phyloP scores from a whole-genome alignment of 2,113 vertebrate genomes.

The Xerus inauris region DNA sequence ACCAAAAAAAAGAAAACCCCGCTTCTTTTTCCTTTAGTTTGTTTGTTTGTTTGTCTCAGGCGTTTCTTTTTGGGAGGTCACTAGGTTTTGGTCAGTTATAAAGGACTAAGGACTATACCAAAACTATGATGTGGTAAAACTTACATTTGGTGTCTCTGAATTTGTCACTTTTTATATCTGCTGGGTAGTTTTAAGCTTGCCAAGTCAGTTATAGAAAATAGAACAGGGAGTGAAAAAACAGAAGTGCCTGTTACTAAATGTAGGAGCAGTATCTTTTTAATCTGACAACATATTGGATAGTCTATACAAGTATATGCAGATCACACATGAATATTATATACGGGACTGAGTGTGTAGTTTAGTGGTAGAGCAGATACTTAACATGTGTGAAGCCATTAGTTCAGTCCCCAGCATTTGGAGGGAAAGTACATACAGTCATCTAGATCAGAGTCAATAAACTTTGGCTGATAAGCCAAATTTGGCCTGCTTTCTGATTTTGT shows the following conservation, averaged over 20 bases:
- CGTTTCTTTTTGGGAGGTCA: neutral
- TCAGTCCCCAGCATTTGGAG: neutral
- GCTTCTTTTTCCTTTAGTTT: neutral
- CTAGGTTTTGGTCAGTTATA: neutral
- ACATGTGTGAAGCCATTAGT: too few relatives aligned
- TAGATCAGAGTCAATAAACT: neutral
- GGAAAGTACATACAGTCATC: neutral
- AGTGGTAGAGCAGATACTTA: neutral
- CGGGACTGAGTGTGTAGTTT: neutral
- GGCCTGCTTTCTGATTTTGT: neutral
- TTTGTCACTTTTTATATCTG: neutral
- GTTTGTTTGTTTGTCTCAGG: neutral
- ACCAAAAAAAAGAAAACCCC: neutral
- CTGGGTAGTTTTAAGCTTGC: neutral
- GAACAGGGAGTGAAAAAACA: neutral
- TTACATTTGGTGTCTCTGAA: neutral
- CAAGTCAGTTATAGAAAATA: constrained; percentile 18
- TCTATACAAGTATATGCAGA: neutral
- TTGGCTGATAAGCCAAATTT: neutral
- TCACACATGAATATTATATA: neutral
- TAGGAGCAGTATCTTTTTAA: neutral
- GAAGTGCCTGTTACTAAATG: neutral
- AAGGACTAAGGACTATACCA: neutral
- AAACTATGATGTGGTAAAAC: neutral
- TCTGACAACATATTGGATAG: neutral